Evolutionary conservation across 2,888 invertebrate genomes (phyloP).

Genomic region (Sphaerophoria taeniata): DNA sequence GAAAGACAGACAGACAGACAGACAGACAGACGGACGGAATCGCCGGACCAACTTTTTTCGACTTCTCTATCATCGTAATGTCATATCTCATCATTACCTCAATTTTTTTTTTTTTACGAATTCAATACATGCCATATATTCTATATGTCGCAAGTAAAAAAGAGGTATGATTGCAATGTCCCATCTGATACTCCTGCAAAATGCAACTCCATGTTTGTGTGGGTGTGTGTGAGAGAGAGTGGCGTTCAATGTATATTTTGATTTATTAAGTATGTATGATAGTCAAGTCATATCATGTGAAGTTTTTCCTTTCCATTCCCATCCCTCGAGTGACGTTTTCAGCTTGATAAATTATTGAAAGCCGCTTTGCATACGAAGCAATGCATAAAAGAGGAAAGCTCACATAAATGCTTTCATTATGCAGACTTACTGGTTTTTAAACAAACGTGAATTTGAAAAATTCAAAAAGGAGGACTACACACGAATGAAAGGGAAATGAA

Average conservation of each 20-base stretch:
- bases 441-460: background rate
- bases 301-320: slow-evolving; percentile 26
- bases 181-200: background rate
- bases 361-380: slow-evolving; percentile 57
- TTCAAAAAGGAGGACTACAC: too few relatives aligned
- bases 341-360: slow-evolving; percentile 69
- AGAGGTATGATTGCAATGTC: slow-evolving; percentile 6
- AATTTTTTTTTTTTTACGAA: too few relatives aligned
- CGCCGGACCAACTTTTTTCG: too few relatives aligned
- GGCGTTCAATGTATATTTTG: slow-evolving; percentile 48
- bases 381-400: slow-evolving; percentile 8
- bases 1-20: too few relatives aligned
- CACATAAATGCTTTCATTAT: slow-evolving; percentile 67
- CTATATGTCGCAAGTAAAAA: too few relatives aligned
- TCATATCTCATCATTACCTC: too few relatives aligned
- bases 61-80: too few relatives aligned
- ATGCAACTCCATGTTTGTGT: background rate
- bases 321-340: slow-evolving; percentile 65
- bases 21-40: too few relatives aligned
- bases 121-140: too few relatives aligned
- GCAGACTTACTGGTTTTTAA: slow-evolving; percentile 57
- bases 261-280: slow-evolving; percentile 70
- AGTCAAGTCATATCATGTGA: slow-evolving; percentile 60
- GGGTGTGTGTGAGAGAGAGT: background rate
- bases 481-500: slow-evolving; percentile 52